Conservation (phyloP, 2,888 invertebrate genomes). For the Volucella bombylans region DNA sequence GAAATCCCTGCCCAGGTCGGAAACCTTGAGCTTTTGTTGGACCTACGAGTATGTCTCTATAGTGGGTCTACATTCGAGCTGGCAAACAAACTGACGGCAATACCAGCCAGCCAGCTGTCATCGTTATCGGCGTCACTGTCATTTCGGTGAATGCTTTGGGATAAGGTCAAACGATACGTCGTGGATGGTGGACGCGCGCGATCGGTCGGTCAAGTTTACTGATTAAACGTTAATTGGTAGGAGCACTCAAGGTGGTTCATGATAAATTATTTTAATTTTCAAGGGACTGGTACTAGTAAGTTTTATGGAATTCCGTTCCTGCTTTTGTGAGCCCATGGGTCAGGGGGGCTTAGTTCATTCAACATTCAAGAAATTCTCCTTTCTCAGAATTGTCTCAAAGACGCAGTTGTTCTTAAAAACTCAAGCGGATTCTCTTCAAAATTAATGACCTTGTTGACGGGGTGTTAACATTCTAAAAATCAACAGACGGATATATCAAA, state of each 20-base stretch:
- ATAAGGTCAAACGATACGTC: conserved; percentile 55
- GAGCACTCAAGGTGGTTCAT: conserved; percentile 25
- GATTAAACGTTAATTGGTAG: conserved; percentile 33
- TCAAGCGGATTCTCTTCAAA: conserved; percentile 1
- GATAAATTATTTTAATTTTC: not conserved
- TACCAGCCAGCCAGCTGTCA: conserved; percentile 35
- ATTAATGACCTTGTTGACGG: conserved; percentile 24
- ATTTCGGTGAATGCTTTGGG: conserved; percentile 37
- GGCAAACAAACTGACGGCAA: conserved; percentile 1
- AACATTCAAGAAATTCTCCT: no score
- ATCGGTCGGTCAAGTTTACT: conserved; percentile 24
- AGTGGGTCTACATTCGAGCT: not conserved
- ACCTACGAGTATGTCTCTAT: no score
- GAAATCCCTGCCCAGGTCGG: conserved; percentile 57
- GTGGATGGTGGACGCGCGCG: not conserved
- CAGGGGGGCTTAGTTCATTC: no score
- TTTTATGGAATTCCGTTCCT: not conserved
- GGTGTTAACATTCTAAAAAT: not conserved
- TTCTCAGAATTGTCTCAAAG: not conserved
- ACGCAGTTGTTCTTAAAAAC: not conserved
- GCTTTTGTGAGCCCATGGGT: no score
- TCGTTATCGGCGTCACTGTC: conserved; percentile 12
- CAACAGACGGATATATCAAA: not conserved
- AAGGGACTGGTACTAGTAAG: not conserved
- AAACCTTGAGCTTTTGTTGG: conserved; percentile 53